Conservation (phyloP, 2,888 invertebrate genomes). For the Leucoptera coffeella region DNA sequence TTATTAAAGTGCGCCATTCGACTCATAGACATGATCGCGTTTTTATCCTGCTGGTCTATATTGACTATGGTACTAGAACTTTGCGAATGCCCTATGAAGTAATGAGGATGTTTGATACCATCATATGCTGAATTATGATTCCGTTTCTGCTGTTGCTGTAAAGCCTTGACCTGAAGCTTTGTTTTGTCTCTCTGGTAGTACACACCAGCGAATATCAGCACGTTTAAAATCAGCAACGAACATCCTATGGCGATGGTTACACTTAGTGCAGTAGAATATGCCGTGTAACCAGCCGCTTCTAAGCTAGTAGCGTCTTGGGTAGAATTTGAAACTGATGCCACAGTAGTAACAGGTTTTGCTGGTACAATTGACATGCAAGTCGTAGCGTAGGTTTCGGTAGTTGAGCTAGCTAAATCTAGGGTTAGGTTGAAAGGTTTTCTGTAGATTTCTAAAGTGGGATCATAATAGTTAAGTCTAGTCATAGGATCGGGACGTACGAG, state of each 20-base stretch:
- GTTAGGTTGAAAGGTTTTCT: slow-evolving; percentile 55
- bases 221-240: slow-evolving; percentile 72
- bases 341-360: slow-evolving; percentile 57
- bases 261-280: slow-evolving; percentile 69
- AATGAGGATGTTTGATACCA: slow-evolving; percentile 71
- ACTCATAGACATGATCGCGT: slow-evolving; percentile 46
- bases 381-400: slow-evolving; percentile 60
- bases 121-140: slow-evolving; percentile 47
- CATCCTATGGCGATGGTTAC: slow-evolving; percentile 79
- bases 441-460: slow-evolving; percentile 57
- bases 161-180: slow-evolving; percentile 67
- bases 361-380: slow-evolving; percentile 68
- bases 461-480: slow-evolving; percentile 59
- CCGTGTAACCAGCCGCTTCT: slow-evolving; percentile 71
- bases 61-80: slow-evolving; percentile 80
- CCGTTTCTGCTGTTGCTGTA: slow-evolving; percentile 68
- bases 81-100: slow-evolving; percentile 70
- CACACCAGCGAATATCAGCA: slow-evolving; percentile 77
- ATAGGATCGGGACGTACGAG: slow-evolving; percentile 79
- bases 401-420: slow-evolving; percentile 41
- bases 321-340: slow-evolving; percentile 51
- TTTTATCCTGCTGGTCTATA: slow-evolving; percentile 70
- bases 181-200: slow-evolving; percentile 78
- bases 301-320: slow-evolving; percentile 73
- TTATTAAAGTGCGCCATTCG: slow-evolving; percentile 41